Evolutionary conservation across 1,140 invertebrate species (phyloP).

Genomic region (Euglossa dilemma): DNA sequence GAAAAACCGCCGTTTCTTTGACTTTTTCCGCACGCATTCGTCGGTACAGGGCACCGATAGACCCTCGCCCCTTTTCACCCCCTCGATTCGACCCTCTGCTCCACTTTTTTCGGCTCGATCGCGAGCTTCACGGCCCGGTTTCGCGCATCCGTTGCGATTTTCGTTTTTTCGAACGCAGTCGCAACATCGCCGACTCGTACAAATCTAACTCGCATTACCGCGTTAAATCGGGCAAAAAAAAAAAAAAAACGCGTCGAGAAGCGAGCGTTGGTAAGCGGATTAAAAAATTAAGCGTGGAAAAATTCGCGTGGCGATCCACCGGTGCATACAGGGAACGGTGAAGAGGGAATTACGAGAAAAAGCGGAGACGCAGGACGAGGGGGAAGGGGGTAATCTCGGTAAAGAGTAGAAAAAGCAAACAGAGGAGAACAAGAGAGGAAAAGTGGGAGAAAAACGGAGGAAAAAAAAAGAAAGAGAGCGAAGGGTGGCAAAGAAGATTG

Average conservation of each 20-base stretch:
- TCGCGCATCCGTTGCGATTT: not conserved
- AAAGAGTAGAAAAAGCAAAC: too few species aligned
- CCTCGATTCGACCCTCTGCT: not conserved
- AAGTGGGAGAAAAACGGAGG: not conserved
- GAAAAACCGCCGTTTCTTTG: too few species aligned
- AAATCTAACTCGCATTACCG: constrained; percentile 3
- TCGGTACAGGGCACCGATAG: too few species aligned
- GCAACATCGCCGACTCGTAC: not conserved
- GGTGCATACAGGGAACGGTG: not conserved
- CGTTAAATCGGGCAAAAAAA: constrained; percentile 30
- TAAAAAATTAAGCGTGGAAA: constrained; percentile 58
- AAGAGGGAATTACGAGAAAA: too few species aligned
- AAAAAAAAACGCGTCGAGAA: constrained; percentile 8
- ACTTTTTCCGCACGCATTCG: too few species aligned
- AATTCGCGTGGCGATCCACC: constrained; percentile 23
- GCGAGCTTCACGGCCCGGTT: not conserved
- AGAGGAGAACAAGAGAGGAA: too few species aligned
- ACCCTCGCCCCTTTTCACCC: too few species aligned
- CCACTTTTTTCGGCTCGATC: not conserved
- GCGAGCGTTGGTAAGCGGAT: constrained; percentile 3
- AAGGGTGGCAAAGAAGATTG: too few species aligned
- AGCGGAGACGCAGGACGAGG: too few species aligned
- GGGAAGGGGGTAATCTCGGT: too few species aligned
- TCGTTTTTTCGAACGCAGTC: not conserved
- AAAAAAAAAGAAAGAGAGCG: not conserved